phyloP scores from a whole-genome alignment of 2,113 vertebrate genomes.

The Corythornis cristatus region DNA sequence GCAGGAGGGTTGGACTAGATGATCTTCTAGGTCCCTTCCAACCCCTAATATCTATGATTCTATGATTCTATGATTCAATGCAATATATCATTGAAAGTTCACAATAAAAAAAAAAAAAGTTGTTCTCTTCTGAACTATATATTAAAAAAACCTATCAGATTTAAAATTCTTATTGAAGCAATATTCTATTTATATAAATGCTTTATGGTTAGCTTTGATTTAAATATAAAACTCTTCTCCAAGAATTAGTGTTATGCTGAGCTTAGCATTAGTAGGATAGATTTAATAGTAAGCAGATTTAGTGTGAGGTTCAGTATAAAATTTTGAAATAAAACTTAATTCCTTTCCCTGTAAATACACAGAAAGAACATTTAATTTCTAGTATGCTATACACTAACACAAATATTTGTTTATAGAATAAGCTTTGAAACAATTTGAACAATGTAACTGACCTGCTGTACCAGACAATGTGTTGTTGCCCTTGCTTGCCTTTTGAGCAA shows the following conservation, averaged over 20 bases:
- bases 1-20: too few relatives aligned
- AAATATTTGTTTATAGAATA: neutral
- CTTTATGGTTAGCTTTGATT: neutral
- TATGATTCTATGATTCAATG: too few relatives aligned
- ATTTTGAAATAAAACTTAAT: neutral
- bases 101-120: too few relatives aligned
- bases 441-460: neutral
- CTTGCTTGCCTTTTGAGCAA: slow-evolving; percentile 4
- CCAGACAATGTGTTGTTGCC: neutral
- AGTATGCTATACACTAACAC: neutral
- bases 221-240: neutral
- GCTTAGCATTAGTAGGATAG: neutral
- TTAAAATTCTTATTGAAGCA: neutral
- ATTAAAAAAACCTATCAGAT: neutral
- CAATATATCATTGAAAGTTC: too few relatives aligned
- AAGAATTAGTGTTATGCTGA: neutral
- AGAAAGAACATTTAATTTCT: neutral
- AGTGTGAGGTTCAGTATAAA: neutral
- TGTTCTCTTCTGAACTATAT: neutral
- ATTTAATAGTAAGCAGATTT: neutral
- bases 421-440: neutral
- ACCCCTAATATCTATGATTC: too few relatives aligned
- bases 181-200: neutral
- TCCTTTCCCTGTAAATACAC: neutral
- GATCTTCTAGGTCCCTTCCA: too few relatives aligned